Evolutionary conservation across 2,888 invertebrate species (phyloP), one percentile per base, ranked within the genome.

Genomic region (Campoletis raptor): DNA sequence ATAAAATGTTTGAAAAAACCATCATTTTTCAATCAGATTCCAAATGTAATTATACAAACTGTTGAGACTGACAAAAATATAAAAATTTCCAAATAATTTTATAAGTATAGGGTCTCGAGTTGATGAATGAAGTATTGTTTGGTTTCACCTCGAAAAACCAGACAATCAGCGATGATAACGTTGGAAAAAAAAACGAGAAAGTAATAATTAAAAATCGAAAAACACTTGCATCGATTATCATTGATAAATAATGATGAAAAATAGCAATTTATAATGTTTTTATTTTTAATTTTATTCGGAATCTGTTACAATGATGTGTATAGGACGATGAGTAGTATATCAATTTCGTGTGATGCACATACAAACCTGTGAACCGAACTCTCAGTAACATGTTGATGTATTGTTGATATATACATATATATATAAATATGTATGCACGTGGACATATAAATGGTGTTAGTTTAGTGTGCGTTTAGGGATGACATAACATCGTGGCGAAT

Each of bases 401-500:
- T 45, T 74, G 83, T 77, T 79, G 66, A 61, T 54, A 37, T 30
- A 36, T 30, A 73, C 40, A 61, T 61, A 45, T 45, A 70, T 24
- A 10, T 21, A 42, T 42, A 21, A 21, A 67, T 67, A 42, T 10
- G 12, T 69, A 69, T 12, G 36, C 36, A 36, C 52, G 30, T 52
- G 18, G 36, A 36, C n/a, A 9, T 15, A 30, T 64, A 42, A 61
- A 42, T 48, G 48, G n/a, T 0, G 36, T n/a, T 37, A 30, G 10
- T 42, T 30, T 30, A 36, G 18, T 74, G 52, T 77, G 57, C 42
- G 80, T 54, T 76, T 61, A 52, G 81, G 83, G 86, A 89, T 88
- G 89, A 88, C 88, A 89, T 88, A 87, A 89, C 88, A 83, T 79
- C 76, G 79, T 42, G 57, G 85, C 91, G 84, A 42, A 76, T 45